Evolutionary conservation across 2,797 vertebrate genomes (phyloP).

Genomic region (Acrossocheilus wenchowensis): DNA sequence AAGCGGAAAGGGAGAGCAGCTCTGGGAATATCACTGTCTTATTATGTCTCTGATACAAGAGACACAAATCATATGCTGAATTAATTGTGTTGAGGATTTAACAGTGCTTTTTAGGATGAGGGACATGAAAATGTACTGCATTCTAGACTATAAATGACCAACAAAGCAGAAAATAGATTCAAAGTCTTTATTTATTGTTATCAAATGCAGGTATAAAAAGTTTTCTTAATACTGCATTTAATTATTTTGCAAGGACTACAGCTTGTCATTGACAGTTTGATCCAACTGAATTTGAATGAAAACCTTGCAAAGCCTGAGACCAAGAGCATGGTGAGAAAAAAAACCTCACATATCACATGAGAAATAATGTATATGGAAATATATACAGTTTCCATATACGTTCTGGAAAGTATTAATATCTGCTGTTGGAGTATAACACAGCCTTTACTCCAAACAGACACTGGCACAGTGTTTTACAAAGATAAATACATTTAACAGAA

Average conservation of each 20-base stretch:
- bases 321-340: background rate
- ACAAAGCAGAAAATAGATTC: background rate
- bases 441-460: background rate
- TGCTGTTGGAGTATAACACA: background rate
- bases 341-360: background rate
- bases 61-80: background rate
- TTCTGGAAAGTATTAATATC: background rate
- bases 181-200: background rate
- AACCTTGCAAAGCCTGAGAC: background rate
- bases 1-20: background rate
- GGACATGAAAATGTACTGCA: background rate
- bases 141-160: background rate
- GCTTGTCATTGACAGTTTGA: too few species aligned
- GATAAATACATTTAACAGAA: slow-evolving; percentile 1
- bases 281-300: background rate
- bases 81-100: background rate
- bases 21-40: slow-evolving; percentile 36
- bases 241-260: background rate
- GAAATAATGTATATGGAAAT: background rate
- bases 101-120: background rate
- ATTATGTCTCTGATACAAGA: slow-evolving; percentile 33
- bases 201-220: slow-evolving; percentile 1
- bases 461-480: slow-evolving; percentile 15
- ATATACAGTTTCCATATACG: background rate
- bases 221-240: background rate